These are phyloP conservation scores for Darevskia mixta DNA, from an alignment of 2,797 vertebrate genomes.

Conservation along the genomic window DNA sequence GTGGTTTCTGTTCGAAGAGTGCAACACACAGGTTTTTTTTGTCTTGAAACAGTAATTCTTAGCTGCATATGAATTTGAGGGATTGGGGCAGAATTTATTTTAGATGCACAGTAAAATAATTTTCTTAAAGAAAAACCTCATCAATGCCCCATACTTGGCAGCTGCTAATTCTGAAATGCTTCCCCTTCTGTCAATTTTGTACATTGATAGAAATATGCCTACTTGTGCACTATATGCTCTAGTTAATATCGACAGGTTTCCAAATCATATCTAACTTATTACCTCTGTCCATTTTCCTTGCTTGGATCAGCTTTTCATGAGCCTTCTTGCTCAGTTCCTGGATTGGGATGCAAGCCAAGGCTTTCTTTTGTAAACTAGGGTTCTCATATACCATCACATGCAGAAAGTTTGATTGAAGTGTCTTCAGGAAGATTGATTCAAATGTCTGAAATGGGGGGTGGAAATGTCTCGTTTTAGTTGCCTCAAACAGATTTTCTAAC, in stretches of 20 bases:
- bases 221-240: neutral
- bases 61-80: neutral
- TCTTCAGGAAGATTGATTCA: constrained; percentile 84
- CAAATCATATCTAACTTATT: constrained; percentile 48
- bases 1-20: too few species aligned
- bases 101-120: neutral
- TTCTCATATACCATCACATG: constrained; percentile 90
- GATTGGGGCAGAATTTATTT: neutral
- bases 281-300: constrained; percentile 87
- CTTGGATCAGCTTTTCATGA: constrained; percentile 82
- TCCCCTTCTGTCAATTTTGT: neutral
- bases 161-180: neutral
- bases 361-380: constrained; percentile 87
- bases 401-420: constrained; percentile 88
- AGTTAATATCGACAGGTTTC: constrained; percentile 30
- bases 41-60: neutral
- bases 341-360: constrained; percentile 84
- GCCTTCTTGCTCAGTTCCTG: constrained; percentile 82
- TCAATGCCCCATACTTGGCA: neutral
- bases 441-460: constrained; percentile 77
- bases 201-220: neutral
- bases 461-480: constrained; percentile 12
- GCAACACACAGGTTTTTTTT: too few species aligned
- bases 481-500: constrained; percentile 53
- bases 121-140: neutral